Base-by-base conservation (phyloP, 2,888 invertebrate species). In the Lasioglossum pauxillum region DNA sequence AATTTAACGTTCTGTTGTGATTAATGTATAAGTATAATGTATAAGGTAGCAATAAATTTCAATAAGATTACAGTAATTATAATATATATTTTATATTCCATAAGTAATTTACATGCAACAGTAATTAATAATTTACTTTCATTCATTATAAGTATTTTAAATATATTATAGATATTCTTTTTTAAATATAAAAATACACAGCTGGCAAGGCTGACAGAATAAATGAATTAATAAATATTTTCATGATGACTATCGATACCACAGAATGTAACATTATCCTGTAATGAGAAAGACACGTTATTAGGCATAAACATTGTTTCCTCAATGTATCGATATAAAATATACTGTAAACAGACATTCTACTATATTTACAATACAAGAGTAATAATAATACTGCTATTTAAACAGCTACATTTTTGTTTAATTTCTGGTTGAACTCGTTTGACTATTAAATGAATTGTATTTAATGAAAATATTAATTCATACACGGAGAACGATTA, bases 31-130 rank as follows among this genome's bases (percentile, higher is more conserved):
- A 46, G 31, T 35, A 35, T 72, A 69, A 44, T 10, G 53, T 57
- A 49, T 10, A 49, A 46, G 31, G 57, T 49, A 69, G 4, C 35
- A n/a, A 74, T 57, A 74, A 69, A 76, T 69, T 82, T 74, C 7
- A 57, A 78, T 67, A 57, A 74, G 23, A 77, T 64, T 60, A 12
- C n/a, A 31, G 67, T 46, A 38, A 1, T 80, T 64, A 41, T 80
- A 78, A 85, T 78, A 77, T 88, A 60, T 85, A 81, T 85, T 88
- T 84, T 46, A 88, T 81, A 79, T 60, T 80, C 27, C 80, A 75
- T 10, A 38, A 77, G 79, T 72, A 81, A 53, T 75, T 86, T 85
- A 84, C 76, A 90, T 41, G 31, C 41, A 87, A 80, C 44, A 86
- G 27, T 44, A 80, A 75, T 64, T 14, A 49, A 76, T 74, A 81